These are phyloP conservation scores for Campylomormyrus tamandua DNA, from an alignment of 2,113 vertebrate genomes.

Conservation along the genomic window DNA sequence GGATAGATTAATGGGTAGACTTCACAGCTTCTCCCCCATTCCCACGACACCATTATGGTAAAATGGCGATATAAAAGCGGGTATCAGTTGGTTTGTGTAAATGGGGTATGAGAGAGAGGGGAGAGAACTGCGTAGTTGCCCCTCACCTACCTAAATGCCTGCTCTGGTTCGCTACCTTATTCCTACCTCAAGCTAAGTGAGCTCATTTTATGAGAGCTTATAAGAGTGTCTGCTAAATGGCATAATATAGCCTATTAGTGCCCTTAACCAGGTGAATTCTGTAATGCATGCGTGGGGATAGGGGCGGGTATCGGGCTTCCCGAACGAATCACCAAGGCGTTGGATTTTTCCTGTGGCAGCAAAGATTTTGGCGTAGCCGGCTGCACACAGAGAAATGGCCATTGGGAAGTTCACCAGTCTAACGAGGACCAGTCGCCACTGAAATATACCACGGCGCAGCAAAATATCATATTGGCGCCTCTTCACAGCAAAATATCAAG, in stretches of 20 bases:
- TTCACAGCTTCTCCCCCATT: background rate
- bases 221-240: background rate
- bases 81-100: background rate
- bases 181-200: background rate
- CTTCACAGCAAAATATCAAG: too few relatives aligned
- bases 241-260: background rate
- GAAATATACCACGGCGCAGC: background rate
- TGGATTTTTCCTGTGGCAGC: background rate
- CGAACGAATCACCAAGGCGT: background rate
- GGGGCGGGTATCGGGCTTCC: background rate
- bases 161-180: background rate
- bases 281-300: background rate
- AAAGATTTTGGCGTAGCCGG: background rate
- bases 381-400: background rate
- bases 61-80: background rate
- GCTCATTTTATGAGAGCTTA: background rate
- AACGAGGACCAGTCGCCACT: background rate
- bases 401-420: background rate
- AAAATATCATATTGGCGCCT: background rate
- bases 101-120: background rate
- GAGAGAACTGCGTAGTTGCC: background rate
- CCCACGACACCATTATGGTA: background rate
- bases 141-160: background rate
- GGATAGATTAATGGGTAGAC: background rate
- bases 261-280: background rate